A percentile compares a stretch with the other conserved stretches of the same genome.
Evolutionary conservation across 2,797 vertebrate genomes (phyloP).

Genomic region (Gastrophryne carolinensis): DNA sequence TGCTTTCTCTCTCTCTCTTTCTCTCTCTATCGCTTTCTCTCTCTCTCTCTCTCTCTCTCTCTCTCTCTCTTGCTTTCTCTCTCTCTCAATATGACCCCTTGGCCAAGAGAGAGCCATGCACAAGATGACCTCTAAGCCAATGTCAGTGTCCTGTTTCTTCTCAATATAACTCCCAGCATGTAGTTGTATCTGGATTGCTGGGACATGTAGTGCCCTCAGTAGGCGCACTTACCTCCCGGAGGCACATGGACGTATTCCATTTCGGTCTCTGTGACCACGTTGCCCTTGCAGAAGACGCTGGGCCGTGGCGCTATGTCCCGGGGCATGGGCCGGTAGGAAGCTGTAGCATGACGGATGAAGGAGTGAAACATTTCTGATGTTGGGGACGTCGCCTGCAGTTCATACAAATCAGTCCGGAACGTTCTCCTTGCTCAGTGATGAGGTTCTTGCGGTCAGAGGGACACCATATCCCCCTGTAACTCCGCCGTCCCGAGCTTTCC

Average conservation of each 20-base stretch:
- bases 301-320: constrained; percentile 71
- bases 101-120: too few species aligned
- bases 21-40: too few species aligned
- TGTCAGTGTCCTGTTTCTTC: too few species aligned
- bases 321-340: constrained; percentile 62
- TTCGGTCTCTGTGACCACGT: constrained; percentile 81
- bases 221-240: constrained; percentile 84
- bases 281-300: constrained; percentile 81
- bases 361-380: constrained; percentile 66
- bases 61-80: too few species aligned
- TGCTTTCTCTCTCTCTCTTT: too few species aligned
- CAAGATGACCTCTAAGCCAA: too few species aligned
- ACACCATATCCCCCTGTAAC: background rate
- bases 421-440: background rate
- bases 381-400: background rate
- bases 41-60: too few species aligned
- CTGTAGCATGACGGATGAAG: constrained; percentile 61
- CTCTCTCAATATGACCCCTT: too few species aligned
- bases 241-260: constrained; percentile 80
- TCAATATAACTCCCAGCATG: too few species aligned
- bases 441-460: background rate
- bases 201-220: too few species aligned
- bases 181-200: too few species aligned
- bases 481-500: background rate
- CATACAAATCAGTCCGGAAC: background rate